These are phyloP conservation scores for Acrocephalus scirpaceus DNA, from an alignment of 2,797 vertebrate genomes.

Conservation along the genomic window DNA sequence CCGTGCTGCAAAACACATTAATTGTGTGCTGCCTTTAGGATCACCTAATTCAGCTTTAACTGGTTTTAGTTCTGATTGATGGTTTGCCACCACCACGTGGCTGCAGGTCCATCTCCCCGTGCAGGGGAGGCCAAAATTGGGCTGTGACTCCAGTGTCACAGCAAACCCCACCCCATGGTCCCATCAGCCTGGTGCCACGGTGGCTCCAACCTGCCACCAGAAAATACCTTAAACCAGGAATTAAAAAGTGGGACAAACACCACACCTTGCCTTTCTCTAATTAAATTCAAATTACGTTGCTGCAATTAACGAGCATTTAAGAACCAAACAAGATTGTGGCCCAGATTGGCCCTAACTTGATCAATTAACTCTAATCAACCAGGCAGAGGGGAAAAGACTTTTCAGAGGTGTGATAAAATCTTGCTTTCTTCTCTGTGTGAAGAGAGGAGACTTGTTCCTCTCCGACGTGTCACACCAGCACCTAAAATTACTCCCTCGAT, in stretches of 20 bases:
- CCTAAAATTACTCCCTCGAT: neutral
- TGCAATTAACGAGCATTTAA: neutral
- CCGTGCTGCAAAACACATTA: neutral
- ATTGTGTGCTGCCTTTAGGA: neutral
- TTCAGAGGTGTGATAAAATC: neutral
- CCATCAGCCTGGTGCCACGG: neutral
- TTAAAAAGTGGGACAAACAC: neutral
- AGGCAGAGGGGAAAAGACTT: neutral
- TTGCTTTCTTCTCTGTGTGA: neutral
- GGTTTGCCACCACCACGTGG: rapidly evolving
- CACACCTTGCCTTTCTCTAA: neutral
- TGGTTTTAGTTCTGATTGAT: rapidly evolving
- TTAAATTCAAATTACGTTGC: neutral
- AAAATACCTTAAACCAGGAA: neutral
- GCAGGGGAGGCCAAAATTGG: rapidly evolving
- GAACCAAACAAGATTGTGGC: neutral
- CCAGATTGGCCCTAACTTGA: neutral
- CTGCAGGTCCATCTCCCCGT: rapidly evolving
- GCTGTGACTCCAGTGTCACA: rapidly evolving
- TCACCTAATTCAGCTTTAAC: neutral
- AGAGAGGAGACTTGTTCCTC: neutral
- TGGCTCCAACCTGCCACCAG: rapidly evolving
- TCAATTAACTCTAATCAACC: neutral
- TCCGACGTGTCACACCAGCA: neutral
- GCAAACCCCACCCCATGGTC: neutral